phyloP scores from a whole-genome alignment of 2,113 vertebrate species.

The Polyodon spathula region DNA sequence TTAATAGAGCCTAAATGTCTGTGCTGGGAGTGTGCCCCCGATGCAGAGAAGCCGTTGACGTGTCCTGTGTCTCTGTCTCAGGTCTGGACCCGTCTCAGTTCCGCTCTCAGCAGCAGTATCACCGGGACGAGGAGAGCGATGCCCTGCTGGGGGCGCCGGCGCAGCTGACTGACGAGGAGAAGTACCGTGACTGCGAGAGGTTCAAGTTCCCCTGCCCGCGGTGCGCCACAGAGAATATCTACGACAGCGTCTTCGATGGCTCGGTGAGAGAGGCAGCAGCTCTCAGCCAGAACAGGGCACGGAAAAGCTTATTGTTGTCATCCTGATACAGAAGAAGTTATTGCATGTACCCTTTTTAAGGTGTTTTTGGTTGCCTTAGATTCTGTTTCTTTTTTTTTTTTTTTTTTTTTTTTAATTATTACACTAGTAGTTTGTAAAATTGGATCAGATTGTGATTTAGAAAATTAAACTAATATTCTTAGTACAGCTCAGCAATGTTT shows the following conservation, averaged over 20 bases:
- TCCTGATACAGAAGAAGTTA: no score
- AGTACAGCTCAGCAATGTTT: no score
- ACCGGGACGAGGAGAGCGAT: slow-evolving; percentile 84
- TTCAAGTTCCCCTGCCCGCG: slow-evolving; percentile 80
- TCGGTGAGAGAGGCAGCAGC: slow-evolving; percentile 64
- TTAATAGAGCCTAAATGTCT: no score
- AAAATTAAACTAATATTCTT: neutral
- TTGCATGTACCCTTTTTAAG: no score
- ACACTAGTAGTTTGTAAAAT: neutral
- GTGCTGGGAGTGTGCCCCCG: no score
- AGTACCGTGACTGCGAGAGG: slow-evolving; percentile 82
- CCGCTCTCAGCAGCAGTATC: slow-evolving; percentile 73
- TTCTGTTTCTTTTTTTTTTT: no score
- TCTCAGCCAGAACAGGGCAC: no score
- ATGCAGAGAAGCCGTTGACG: neutral
- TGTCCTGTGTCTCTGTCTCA: slow-evolving; percentile 27
- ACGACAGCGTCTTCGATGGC: slow-evolving; percentile 80
- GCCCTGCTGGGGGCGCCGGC: slow-evolving; percentile 70
- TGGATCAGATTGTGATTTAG: neutral
- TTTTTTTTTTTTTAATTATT: no score
- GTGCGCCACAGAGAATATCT: slow-evolving; percentile 84
- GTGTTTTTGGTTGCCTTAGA: no score
- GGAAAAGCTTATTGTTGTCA: no score
- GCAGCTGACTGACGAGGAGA: slow-evolving; percentile 90
- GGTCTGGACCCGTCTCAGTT: slow-evolving; percentile 90